Evolutionary conservation across 1,140 invertebrate species (phyloP).

Genomic region (Papilio machaon): DNA sequence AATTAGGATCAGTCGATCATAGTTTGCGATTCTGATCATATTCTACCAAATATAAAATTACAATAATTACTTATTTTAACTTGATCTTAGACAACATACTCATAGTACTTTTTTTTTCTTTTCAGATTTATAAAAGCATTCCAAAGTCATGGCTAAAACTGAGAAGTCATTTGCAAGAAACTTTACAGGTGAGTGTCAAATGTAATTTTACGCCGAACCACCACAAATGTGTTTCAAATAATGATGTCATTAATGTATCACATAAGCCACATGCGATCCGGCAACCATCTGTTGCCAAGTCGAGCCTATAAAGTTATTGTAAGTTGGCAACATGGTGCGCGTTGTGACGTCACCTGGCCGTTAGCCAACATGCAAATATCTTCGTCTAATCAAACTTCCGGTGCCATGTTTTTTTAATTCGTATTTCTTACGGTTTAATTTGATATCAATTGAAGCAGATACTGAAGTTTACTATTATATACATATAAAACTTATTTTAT

Average conservation of each 20-base stretch:
- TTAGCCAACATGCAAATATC: slow-evolving; percentile 11
- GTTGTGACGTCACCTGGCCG: not conserved
- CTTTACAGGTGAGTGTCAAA: slow-evolving; percentile 68
- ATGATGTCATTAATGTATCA: not conserved
- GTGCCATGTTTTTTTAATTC: not conserved
- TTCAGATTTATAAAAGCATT: slow-evolving; percentile 58
- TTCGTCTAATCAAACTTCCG: slow-evolving; percentile 5
- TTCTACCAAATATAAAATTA: not conserved
- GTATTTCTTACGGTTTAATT: not conserved
- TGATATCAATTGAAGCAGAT: not conserved
- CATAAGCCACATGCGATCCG: not conserved
- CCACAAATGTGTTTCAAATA: not conserved
- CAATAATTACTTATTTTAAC: no score
- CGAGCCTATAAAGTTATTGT: slow-evolving; percentile 36
- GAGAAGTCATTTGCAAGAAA: slow-evolving; percentile 79
- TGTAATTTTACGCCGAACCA: not conserved
- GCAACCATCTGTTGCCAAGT: slow-evolving; percentile 36
- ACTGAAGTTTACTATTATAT: no score
- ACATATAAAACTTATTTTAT: no score
- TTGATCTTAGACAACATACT: not conserved
- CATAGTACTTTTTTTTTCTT: slow-evolving; percentile 45
- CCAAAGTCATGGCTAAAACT: slow-evolving; percentile 74
- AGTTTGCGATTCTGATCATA: not conserved
- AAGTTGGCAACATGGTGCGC: slow-evolving; percentile 23
- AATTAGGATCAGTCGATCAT: not conserved